Conservation (phyloP, 2,113 vertebrate genomes). For the Empidonax alnorum region DNA sequence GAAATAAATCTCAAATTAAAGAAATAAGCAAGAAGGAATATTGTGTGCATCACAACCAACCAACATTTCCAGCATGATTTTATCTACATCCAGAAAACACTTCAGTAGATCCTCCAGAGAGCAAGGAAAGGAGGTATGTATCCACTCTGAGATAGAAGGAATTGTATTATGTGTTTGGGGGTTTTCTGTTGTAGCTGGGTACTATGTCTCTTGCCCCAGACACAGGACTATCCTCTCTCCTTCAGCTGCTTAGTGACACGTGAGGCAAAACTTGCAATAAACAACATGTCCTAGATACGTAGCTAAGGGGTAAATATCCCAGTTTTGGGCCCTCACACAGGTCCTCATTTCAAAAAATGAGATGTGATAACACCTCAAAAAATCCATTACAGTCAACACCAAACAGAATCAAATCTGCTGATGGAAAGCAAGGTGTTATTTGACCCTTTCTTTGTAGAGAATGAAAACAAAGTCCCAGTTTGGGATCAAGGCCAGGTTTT, state of each 20-base stretch:
- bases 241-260: neutral
- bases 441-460: neutral
- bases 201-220: neutral
- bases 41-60: neutral
- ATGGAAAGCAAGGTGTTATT: neutral
- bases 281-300: neutral
- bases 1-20: neutral
- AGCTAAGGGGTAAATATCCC: neutral
- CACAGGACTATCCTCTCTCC: neutral
- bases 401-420: neutral
- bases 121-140: neutral
- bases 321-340: neutral
- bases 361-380: neutral
- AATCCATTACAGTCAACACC: neutral
- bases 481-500: neutral
- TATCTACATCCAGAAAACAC: neutral
- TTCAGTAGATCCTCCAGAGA: neutral
- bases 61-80: neutral
- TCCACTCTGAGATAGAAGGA: neutral
- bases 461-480: neutral
- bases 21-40: neutral
- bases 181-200: neutral
- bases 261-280: neutral
- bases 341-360: neutral
- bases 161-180: fast-evolving